These are phyloP conservation scores for Temnopleurus reevesii DNA, from an alignment of 53 echinoderm and acorn worm species.

Conservation along the genomic window DNA sequence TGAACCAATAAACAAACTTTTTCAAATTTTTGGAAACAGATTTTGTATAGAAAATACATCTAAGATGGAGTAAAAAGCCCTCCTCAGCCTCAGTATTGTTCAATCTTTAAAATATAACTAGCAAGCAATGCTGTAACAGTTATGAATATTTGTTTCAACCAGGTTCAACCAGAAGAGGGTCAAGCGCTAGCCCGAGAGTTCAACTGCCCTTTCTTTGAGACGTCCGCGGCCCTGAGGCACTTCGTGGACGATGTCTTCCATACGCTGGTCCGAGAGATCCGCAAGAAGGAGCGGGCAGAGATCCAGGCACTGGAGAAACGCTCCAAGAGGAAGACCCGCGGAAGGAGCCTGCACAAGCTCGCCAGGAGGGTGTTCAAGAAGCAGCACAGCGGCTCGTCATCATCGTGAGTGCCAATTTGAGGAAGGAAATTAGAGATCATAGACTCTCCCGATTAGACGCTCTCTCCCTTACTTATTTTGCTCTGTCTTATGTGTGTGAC, in stretches of 20 bases:
- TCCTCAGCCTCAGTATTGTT: too few species aligned
- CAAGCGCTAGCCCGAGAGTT: constrained; percentile 91
- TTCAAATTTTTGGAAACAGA: too few species aligned
- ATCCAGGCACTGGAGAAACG: constrained; percentile 87
- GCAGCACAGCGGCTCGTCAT: constrained; percentile 73
- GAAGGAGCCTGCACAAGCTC: constrained; percentile 79
- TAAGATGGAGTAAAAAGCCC: too few species aligned
- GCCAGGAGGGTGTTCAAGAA: constrained; percentile 86
- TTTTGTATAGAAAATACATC: too few species aligned
- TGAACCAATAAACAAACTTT: too few species aligned
- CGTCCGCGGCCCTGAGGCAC: constrained; percentile 95
- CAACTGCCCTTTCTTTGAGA: constrained; percentile 98
- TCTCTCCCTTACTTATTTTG: not conserved
- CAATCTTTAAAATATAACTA: too few species aligned
- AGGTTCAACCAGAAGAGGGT: constrained; percentile 95
- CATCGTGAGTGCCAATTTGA: constrained; percentile 49
- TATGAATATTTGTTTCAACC: too few species aligned
- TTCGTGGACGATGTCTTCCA: constrained; percentile 99
- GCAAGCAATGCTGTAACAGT: too few species aligned
- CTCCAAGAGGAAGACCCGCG: constrained; percentile 82
- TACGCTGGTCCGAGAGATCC: constrained; percentile 94
- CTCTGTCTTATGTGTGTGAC: not conserved
- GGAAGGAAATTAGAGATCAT: constrained; percentile 1
- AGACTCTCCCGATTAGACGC: not conserved
- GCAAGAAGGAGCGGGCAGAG: constrained; percentile 93